Evolutionary conservation across 1,140 invertebrate genomes (phyloP).

Genomic region (Uloborus diversus): DNA sequence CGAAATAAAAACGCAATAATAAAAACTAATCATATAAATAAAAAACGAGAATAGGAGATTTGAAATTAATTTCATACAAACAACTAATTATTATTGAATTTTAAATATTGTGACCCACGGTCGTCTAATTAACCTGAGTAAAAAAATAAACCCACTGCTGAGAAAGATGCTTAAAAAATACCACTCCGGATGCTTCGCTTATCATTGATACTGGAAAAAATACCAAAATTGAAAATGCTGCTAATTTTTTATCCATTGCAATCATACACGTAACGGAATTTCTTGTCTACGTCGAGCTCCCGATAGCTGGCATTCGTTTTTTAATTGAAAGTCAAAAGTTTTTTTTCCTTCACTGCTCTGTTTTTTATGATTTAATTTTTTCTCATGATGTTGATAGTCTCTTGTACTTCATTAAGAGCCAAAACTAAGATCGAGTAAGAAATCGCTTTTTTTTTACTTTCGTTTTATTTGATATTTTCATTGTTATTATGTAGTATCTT

Average conservation of each 20-base stretch:
- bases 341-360: constrained; percentile 9
- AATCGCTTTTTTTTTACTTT: not conserved
- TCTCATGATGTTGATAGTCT: constrained; percentile 36
- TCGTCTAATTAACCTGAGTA: constrained; percentile 41
- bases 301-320: constrained; percentile 1
- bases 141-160: not conserved
- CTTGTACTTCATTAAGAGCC: constrained; percentile 45
- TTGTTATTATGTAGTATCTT: constrained; percentile 26
- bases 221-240: not conserved
- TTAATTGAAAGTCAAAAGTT: constrained; percentile 45
- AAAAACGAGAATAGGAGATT: no score
- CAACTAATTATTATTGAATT: constrained; percentile 38
- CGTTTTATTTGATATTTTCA: constrained; percentile 37
- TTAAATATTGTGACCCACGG: not conserved
- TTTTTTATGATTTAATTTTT: not conserved
- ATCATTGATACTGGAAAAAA: constrained; percentile 14
- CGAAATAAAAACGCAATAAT: no score
- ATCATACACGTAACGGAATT: not conserved
- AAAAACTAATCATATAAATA: no score
- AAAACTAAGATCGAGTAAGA: constrained; percentile 17
- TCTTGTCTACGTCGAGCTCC: constrained; percentile 13
- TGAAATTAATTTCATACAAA: constrained; percentile 23
- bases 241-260: not conserved
- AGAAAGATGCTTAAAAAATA: not conserved
- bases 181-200: not conserved